Conservation (phyloP, 2,888 invertebrate genomes). For the Plebejus melissa region DNA sequence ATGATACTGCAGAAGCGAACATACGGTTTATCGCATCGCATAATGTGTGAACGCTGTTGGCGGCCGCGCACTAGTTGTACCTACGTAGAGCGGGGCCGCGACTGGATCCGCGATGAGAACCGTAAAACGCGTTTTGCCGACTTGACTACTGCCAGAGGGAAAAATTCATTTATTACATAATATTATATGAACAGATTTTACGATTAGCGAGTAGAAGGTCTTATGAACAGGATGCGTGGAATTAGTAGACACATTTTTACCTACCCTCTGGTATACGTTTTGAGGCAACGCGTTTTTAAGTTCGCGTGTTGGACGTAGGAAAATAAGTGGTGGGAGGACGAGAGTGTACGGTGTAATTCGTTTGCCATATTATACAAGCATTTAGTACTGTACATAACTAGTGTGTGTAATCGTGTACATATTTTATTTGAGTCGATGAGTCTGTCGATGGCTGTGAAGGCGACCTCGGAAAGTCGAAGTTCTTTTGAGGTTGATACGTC, state of each 20-base stretch:
- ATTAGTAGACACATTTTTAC: neutral
- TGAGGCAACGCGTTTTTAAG: neutral
- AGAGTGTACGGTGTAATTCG: constrained; percentile 30
- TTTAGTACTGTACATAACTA: constrained; percentile 43
- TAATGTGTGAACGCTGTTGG: constrained; percentile 20
- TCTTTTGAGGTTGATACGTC: constrained; percentile 47
- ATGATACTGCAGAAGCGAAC: neutral
- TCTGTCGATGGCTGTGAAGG: constrained; percentile 52
- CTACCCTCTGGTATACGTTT: neutral
- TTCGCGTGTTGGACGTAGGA: neutral
- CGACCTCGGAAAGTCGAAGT: constrained; percentile 30
- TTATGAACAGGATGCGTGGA: too few relatives aligned
- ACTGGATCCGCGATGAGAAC: constrained; percentile 30
- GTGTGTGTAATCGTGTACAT: constrained; percentile 31
- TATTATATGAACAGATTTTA: neutral
- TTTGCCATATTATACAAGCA: constrained; percentile 47
- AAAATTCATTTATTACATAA: neutral
- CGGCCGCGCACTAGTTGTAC: constrained; percentile 26
- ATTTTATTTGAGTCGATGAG: constrained; percentile 38
- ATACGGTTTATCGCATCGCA: neutral
- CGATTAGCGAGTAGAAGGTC: too few relatives aligned
- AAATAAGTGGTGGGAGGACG: neutral
- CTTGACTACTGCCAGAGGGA: neutral
- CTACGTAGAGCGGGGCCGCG: constrained; percentile 41
- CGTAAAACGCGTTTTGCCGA: neutral